Evolutionary conservation across 2,888 invertebrate species (phyloP).

Genomic region (Molorchus minor): DNA sequence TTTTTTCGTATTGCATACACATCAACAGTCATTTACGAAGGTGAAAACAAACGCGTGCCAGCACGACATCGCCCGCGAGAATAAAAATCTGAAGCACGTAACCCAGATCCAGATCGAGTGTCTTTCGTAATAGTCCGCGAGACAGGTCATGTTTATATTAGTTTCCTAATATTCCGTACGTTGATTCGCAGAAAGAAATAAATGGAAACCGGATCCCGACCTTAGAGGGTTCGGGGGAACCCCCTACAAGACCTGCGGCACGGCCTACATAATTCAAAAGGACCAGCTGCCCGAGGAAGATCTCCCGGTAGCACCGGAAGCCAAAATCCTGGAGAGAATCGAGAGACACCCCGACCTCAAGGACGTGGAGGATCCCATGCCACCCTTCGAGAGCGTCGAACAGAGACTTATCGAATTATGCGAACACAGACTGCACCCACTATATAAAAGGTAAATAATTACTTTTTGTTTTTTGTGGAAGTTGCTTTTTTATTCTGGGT

Average conservation of each 20-base stretch:
- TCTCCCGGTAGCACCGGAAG: conserved; percentile 45
- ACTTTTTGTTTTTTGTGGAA: no score
- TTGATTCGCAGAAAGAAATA: neutral
- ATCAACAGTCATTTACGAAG: no score
- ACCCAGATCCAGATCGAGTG: no score
- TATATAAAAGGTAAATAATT: conserved; percentile 50
- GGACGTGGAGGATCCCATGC: conserved; percentile 54
- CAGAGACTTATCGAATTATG: conserved; percentile 52
- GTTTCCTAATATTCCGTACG: no score
- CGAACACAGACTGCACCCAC: conserved; percentile 56
- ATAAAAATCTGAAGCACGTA: no score
- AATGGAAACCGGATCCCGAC: conserved; percentile 44
- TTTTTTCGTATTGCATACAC: no score
- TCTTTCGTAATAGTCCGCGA: no score
- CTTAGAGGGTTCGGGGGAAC: conserved; percentile 49
- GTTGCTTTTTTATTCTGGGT: no score
- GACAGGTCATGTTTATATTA: no score
- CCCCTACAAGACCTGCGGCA: conserved; percentile 54
- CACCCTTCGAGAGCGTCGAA: conserved; percentile 52
- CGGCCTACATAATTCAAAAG: conserved; percentile 55
- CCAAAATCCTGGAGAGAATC: conserved; percentile 48
- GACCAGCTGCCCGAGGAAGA: conserved; percentile 37
- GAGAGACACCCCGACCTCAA: conserved; percentile 53
- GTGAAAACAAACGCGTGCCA: no score
- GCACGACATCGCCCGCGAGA: no score